Conservation (phyloP, 53 echinoderm and acorn worm species). For the Paelopatides confundens region DNA sequence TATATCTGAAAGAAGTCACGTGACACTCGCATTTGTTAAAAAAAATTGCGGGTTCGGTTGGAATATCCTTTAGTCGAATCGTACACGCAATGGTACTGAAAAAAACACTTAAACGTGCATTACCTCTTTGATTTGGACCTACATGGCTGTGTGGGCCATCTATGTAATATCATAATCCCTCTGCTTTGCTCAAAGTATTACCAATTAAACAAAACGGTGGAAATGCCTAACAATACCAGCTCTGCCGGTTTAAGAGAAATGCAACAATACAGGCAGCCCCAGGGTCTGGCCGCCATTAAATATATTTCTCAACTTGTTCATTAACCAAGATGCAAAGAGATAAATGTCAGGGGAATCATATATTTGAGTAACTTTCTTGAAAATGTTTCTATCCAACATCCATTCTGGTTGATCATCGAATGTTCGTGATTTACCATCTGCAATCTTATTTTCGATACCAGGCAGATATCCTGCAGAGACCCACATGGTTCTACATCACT, state of each 20-base stretch:
- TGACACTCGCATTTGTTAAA: too few species aligned
- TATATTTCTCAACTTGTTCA: constrained; percentile 42
- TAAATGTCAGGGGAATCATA: constrained; percentile 53
- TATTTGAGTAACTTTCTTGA: not conserved
- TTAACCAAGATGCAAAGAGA: constrained; percentile 68
- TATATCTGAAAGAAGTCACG: too few species aligned
- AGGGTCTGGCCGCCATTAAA: constrained; percentile 64
- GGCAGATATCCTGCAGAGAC: constrained; percentile 54
- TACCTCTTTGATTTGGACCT: too few species aligned
- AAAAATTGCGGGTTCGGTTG: too few species aligned
- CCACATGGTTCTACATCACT: constrained; percentile 63
- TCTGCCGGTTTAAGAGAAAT: constrained; percentile 53
- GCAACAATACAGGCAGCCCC: constrained; percentile 48
- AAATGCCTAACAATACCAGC: constrained; percentile 10
- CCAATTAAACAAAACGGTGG: constrained; percentile 30
- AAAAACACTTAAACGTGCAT: too few species aligned
- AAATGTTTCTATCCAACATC: constrained; percentile 49
- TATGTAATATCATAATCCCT: constrained; percentile 26
- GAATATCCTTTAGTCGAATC: too few species aligned
- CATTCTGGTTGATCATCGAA: constrained; percentile 67
- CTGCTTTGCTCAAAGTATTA: constrained; percentile 1
- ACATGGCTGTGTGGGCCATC: constrained; percentile 35
- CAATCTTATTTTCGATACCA: constrained; percentile 47
- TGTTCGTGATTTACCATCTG: constrained; percentile 55
- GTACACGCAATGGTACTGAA: too few species aligned